Percentiles rank a stretch among this genome's conserved stretches.
phyloP scores from a whole-genome alignment of 2,888 invertebrate species.

The Pristionchus maxplancki region DNA sequence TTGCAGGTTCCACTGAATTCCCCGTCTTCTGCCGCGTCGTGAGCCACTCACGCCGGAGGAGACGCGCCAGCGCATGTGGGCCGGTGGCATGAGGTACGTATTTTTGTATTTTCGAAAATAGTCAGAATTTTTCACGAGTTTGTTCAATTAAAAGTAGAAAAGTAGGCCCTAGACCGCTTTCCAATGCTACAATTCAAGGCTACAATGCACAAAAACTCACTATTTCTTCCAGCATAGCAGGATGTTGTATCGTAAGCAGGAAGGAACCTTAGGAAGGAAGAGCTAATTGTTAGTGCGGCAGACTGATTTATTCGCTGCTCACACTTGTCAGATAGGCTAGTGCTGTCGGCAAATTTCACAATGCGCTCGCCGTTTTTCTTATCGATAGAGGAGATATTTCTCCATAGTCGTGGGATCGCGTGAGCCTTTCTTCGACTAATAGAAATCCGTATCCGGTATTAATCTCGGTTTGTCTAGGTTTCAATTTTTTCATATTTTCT shows the following conservation, averaged over 20 bases:
- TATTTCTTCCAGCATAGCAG: background rate
- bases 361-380: background rate
- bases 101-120: background rate
- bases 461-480: background rate
- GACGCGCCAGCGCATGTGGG: slow-evolving; percentile 37
- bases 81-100: slow-evolving; percentile 34
- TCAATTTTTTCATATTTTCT: no score
- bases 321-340: no score
- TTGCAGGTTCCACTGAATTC: slow-evolving; percentile 20
- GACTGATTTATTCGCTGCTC: slow-evolving; percentile 28
- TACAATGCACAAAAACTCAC: background rate
- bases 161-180: no score
- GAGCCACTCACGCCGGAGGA: background rate
- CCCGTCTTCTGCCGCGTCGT: background rate
- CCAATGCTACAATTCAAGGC: background rate
- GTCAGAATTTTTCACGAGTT: background rate
- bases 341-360: background rate
- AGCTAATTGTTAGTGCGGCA: slow-evolving; percentile 29
- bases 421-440: background rate
- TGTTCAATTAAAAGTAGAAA: no score
- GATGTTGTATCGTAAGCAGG: background rate
- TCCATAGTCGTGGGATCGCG: slow-evolving; percentile 27
- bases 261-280: background rate
- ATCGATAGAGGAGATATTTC: slow-evolving; percentile 36
- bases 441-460: background rate